phyloP scores from a whole-genome alignment of 2,797 vertebrate genomes.

The Paramormyrops hopkinsi region DNA sequence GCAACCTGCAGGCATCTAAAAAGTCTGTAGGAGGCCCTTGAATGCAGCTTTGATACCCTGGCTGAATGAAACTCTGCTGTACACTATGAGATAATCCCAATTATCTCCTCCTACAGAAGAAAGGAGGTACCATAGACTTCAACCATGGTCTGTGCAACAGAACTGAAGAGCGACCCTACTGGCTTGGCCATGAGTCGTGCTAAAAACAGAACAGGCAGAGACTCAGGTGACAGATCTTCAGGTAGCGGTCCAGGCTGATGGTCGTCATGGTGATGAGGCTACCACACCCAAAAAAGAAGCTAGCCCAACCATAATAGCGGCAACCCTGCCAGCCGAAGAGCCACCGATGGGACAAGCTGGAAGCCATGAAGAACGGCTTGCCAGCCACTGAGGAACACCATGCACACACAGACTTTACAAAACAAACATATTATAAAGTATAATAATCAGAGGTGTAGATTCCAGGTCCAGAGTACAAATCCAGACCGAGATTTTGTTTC shows the following conservation, averaged over 20 bases:
- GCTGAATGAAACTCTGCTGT: not conserved
- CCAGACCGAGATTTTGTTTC: not conserved
- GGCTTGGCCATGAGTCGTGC: not conserved
- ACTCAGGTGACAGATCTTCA: constrained; percentile 86
- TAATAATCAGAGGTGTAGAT: not conserved
- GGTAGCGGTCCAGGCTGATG: constrained; percentile 86
- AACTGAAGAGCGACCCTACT: not conserved
- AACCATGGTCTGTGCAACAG: not conserved
- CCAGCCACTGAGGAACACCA: constrained; percentile 66
- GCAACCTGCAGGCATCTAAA: not conserved
- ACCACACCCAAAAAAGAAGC: constrained; percentile 92
- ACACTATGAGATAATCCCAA: not conserved
- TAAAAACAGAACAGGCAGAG: not conserved
- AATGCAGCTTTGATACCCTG: not conserved
- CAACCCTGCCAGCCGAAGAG: constrained; percentile 88
- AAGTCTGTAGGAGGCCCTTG: not conserved
- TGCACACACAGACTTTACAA: not conserved
- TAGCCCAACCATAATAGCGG: constrained; percentile 85
- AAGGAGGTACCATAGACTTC: not conserved
- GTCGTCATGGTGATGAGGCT: constrained; percentile 91
- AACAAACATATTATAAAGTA: not conserved
- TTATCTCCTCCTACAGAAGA: not conserved
- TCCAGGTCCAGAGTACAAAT: not conserved
- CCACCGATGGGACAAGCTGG: constrained; percentile 88
- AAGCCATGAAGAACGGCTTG: constrained; percentile 84